A percentile compares a stretch with the other conserved stretches of the same genome.
phyloP scores from a whole-genome alignment of 2,888 invertebrate species.

The Aelia acuminata region DNA sequence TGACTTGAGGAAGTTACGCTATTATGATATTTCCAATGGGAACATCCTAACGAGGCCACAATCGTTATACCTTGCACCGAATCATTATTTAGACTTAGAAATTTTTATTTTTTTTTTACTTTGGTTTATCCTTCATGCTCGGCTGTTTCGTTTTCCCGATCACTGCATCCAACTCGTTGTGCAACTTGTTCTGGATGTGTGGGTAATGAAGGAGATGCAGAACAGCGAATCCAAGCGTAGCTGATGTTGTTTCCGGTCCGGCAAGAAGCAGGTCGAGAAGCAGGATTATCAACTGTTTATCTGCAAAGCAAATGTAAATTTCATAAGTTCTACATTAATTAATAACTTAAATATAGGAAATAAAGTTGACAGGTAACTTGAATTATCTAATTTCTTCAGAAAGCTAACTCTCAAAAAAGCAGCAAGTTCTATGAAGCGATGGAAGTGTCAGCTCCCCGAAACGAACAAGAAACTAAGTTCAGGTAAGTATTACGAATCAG shows the following conservation, averaged over 20 bases:
- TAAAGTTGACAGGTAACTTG: not conserved
- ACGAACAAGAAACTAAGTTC: no score
- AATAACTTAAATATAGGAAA: no score
- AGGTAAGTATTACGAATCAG: no score
- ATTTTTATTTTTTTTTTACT: conserved; percentile 41
- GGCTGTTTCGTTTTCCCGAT: conserved; percentile 58
- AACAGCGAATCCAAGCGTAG: conserved; percentile 63
- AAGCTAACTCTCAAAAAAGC: no score
- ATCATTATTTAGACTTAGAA: no score
- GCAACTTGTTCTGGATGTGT: conserved; percentile 63
- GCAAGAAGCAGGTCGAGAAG: conserved; percentile 64
- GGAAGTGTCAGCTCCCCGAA: no score
- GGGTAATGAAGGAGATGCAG: conserved; percentile 64
- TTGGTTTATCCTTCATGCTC: conserved; percentile 55
- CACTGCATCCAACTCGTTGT: conserved; percentile 64
- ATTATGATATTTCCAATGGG: no score
- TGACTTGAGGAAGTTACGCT: no score
- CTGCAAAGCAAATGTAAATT: conserved; percentile 54
- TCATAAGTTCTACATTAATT: not conserved
- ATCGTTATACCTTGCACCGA: no score
- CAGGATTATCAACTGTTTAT: conserved; percentile 63
- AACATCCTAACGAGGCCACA: no score
- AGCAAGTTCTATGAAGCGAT: no score
- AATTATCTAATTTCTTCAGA: not conserved
- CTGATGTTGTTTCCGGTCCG: conserved; percentile 64